A percentile compares a stretch with the other conserved stretches of the same genome.
Evolutionary conservation across 2,888 invertebrate genomes (phyloP).

Genomic region (Steromphala cineraria): DNA sequence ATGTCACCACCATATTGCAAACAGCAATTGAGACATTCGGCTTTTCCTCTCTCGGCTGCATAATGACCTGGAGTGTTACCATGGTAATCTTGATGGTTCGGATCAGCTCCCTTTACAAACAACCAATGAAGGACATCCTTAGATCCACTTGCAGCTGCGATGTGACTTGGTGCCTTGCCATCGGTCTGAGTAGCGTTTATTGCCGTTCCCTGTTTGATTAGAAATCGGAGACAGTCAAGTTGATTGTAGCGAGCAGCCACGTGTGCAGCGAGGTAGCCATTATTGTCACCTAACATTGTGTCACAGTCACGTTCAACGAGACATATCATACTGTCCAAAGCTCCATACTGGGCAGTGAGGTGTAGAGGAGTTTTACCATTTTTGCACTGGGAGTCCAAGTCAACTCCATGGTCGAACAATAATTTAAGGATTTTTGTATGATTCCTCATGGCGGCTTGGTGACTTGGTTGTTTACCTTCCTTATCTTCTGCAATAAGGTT

Average conservation of each 20-base stretch:
- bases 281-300: slow-evolving; percentile 65
- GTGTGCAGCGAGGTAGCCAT: slow-evolving; percentile 69
- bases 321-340: slow-evolving; percentile 61
- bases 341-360: slow-evolving; percentile 73
- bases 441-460: slow-evolving; percentile 72
- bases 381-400: slow-evolving; percentile 67
- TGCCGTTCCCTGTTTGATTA: slow-evolving; percentile 70
- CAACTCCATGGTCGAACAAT: slow-evolving; percentile 69
- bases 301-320: slow-evolving; percentile 72
- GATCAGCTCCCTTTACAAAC: slow-evolving; percentile 67
- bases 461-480: slow-evolving; percentile 67
- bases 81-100: slow-evolving; percentile 65
- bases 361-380: slow-evolving; percentile 71
- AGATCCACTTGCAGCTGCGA: slow-evolving; percentile 69
- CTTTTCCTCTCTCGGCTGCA: slow-evolving; percentile 67
- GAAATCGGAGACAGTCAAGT: slow-evolving; percentile 69
- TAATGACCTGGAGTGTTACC: slow-evolving; percentile 72
- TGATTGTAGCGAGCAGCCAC: slow-evolving; percentile 69
- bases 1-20: slow-evolving; percentile 69
- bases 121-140: slow-evolving; percentile 71
- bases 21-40: slow-evolving; percentile 72
- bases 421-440: slow-evolving; percentile 67
- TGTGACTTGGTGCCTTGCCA: slow-evolving; percentile 69
- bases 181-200: slow-evolving; percentile 66
- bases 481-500: slow-evolving; percentile 64